Evolutionary conservation across 53 echinoderm and acorn worm species (phyloP).

Genomic region (Holothuria scabra): DNA sequence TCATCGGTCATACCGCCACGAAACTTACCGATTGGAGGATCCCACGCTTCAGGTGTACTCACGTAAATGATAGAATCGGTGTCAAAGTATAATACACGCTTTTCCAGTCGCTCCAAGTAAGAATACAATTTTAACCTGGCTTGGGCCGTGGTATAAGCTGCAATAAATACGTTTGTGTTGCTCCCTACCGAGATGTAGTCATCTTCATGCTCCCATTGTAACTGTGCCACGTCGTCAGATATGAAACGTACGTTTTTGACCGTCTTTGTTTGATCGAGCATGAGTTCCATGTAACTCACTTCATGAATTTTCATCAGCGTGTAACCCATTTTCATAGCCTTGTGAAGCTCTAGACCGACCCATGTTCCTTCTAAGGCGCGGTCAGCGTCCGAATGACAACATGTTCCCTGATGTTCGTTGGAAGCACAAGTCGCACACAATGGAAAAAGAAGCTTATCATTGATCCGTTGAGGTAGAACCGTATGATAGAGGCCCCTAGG

Average conservation of each 20-base stretch:
- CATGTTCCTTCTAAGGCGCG: too few species aligned
- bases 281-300: conserved; percentile 25
- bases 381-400: conserved; percentile 1
- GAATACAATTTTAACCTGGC: conserved; percentile 12
- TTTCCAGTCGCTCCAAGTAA: too few species aligned
- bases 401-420: not conserved
- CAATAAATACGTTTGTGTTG: conserved; percentile 25
- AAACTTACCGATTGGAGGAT: conserved; percentile 49
- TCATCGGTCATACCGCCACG: conserved; percentile 68
- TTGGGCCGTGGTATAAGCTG: conserved; percentile 31
- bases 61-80: too few species aligned
- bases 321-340: conserved; percentile 73
- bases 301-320: conserved; percentile 62
- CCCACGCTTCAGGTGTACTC: not conserved
- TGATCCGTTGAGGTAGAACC: conserved; percentile 51
- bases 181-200: not conserved
- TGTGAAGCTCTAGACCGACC: too few species aligned
- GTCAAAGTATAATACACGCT: too few species aligned
- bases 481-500: conserved; percentile 55
- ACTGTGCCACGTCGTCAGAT: not conserved
- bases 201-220: conserved; percentile 1
- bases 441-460: too few species aligned
- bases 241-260: not conserved
- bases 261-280: conserved; percentile 14
- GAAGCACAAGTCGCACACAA: too few species aligned